These are phyloP conservation scores for Ptilonorhynchus violaceus DNA, from an alignment of 2,113 vertebrate genomes.

Conservation along the genomic window DNA sequence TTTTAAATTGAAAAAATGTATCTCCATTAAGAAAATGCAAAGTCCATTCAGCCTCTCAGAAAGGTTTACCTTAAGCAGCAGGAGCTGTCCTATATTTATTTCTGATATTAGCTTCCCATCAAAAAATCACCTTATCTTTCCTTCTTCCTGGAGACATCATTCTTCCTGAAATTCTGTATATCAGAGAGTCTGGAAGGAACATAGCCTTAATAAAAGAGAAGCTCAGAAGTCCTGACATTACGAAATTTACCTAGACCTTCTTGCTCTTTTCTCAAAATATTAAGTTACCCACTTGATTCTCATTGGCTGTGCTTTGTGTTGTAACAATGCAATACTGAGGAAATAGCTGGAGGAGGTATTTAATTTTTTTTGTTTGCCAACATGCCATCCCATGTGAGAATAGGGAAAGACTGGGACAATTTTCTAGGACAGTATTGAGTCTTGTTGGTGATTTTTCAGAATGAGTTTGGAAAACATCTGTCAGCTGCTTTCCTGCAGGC, in stretches of 20 bases:
- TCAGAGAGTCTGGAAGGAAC: not conserved
- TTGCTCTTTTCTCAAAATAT: not conserved
- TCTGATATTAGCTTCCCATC: not conserved
- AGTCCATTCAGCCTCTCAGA: not conserved
- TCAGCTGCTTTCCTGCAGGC: not conserved
- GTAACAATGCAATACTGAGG: not conserved
- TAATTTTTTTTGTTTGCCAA: not conserved
- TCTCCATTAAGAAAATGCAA: not conserved
- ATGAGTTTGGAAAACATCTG: not conserved
- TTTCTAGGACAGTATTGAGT: not conserved
- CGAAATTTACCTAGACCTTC: not conserved
- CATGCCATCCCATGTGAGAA: not conserved
- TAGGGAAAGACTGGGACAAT: not conserved
- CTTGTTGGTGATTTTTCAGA: not conserved
- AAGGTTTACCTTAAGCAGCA: not conserved
- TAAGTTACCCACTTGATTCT: not conserved
- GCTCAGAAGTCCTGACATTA: not conserved
- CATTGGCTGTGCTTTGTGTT: not conserved
- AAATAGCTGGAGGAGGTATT: not conserved
- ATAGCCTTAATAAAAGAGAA: not conserved
- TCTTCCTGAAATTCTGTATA: not conserved
- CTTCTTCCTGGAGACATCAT: not conserved
- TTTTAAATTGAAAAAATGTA: slow-evolving; percentile 33
- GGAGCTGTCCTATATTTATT: not conserved
- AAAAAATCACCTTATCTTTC: not conserved